phyloP scores from a whole-genome alignment of 1,140 invertebrate genomes.

The Pantala flavescens region DNA sequence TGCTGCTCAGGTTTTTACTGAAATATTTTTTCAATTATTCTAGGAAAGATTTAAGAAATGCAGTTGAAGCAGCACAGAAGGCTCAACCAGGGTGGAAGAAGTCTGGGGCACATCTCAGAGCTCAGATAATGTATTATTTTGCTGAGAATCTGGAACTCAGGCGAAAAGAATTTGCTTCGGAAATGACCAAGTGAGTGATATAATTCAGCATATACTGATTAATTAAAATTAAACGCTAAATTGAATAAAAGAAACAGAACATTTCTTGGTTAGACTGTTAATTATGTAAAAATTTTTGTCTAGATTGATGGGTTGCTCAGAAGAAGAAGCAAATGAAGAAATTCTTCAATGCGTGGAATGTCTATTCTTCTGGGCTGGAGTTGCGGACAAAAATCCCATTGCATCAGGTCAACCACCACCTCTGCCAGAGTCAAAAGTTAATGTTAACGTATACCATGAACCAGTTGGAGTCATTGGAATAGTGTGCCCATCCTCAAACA shows the following conservation, averaged over 20 bases:
- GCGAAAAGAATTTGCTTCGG: constrained; percentile 30
- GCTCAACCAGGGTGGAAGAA: constrained; percentile 37
- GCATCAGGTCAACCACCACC: constrained; percentile 36
- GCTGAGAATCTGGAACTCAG: constrained; percentile 38
- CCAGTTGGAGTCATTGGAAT: constrained; percentile 42
- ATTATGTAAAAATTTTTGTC: too few relatives aligned
- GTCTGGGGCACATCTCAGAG: constrained; percentile 36
- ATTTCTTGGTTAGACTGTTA: too few relatives aligned
- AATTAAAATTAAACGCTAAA: too few relatives aligned
- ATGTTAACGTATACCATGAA: constrained; percentile 35
- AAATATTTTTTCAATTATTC: constrained; percentile 13
- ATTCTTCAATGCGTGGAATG: constrained; percentile 34
- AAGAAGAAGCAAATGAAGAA: constrained; percentile 29
- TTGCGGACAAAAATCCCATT: constrained; percentile 39
- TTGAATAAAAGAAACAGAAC: too few relatives aligned
- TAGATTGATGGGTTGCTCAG: background rate
- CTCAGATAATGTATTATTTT: constrained; percentile 41
- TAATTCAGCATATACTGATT: too few relatives aligned
- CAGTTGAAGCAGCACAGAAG: constrained; percentile 38
- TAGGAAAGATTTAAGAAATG: constrained; percentile 40
- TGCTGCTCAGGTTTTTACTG: too few relatives aligned
- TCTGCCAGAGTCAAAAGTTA: constrained; percentile 31
- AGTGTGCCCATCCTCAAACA: constrained; percentile 34
- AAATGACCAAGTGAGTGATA: constrained; percentile 25
- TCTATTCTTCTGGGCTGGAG: constrained; percentile 40